Base-by-base conservation (phyloP, 1,140 invertebrate genomes). In the Gyrodactylus bullatarudis region DNA sequence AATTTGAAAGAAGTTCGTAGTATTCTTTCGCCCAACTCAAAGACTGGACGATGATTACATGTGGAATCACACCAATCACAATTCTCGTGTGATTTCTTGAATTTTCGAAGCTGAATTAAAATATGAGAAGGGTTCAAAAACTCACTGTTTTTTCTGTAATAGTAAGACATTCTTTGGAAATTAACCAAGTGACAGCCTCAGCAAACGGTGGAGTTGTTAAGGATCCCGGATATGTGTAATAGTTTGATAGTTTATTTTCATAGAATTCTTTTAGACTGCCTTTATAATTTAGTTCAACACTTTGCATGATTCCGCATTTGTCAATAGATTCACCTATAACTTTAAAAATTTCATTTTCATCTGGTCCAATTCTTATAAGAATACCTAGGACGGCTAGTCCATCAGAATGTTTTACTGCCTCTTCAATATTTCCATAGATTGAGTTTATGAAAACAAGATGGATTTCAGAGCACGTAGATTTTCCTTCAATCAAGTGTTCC, bases 401-500 rank as follows among this genome's bases (percentile, higher is more conserved):
- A 54, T 54, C 34, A 54, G 8, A 8, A n/a, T 54, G 34, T 16
- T 54, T 54, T n/a, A 54, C 8, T 16, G 8, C 8, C n/a, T 54
- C 34, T 54, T 54, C 34, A 54, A 54, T 16, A 16, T 8, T 54
- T 54, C 8, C 34, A 54, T 54, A 54, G 34, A 8, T 54, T 16
- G 8, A 8, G n/a, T 54, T 54, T 54, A 16, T 54, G 34, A 54
- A 54, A n/a, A 54, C 34, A 54, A 54, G 34, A n/a, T 54, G 34
- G n/a, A 54, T 54, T 54, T 54, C 34, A 54, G 34, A 54, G n/a
- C 8, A 8, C n/a, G 8, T n/a, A 54, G 34, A 8, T 73, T 77
- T 76, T 24, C 84, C 84, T 75, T 89, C 87, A 22, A 92, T 86
- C 27, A 84, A 83, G 81, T 89, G 88, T 80, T 92, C 89, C 0